Evolutionary conservation across 2,888 invertebrate species (phyloP).

Genomic region (Aspidapion aeneum): DNA sequence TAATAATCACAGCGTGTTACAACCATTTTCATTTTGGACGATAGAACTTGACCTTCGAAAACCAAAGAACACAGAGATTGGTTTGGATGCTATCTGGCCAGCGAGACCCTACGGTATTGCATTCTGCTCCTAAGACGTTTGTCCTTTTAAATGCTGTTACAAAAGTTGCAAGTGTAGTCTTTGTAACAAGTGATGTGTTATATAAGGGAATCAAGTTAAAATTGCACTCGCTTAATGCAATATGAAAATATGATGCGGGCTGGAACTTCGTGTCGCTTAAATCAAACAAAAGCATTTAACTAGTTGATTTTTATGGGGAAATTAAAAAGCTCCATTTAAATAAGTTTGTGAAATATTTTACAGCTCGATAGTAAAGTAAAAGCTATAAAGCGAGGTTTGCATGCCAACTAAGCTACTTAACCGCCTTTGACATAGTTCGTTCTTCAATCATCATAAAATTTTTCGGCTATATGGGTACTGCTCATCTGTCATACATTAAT

Average conservation of each 20-base stretch:
- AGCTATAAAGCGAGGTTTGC: constrained; percentile 43
- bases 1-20: no score
- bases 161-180: no score
- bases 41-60: no score
- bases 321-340: constrained; percentile 48
- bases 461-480: constrained; percentile 37
- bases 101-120: no score
- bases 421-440: constrained; percentile 40
- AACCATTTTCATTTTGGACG: no score
- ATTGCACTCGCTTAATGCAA: constrained; percentile 21
- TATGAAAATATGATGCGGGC: constrained; percentile 32
- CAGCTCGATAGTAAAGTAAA: constrained; percentile 42
- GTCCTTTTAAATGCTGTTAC: no score
- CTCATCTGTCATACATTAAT: constrained; percentile 42
- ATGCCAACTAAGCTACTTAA: constrained; percentile 40
- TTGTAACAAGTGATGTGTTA: not conserved
- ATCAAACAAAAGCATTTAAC: constrained; percentile 44
- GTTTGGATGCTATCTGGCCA: no score
- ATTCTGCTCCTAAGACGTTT: no score
- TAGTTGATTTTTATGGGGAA: constrained; percentile 46
- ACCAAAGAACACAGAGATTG: no score
- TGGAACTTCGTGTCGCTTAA: constrained; percentile 38
- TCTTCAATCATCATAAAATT: constrained; percentile 47
- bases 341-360: constrained; percentile 46
- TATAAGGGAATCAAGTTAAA: not conserved